These are phyloP conservation scores for Aphodius granarius DNA, from an alignment of 2,888 invertebrate species.

Conservation along the genomic window DNA sequence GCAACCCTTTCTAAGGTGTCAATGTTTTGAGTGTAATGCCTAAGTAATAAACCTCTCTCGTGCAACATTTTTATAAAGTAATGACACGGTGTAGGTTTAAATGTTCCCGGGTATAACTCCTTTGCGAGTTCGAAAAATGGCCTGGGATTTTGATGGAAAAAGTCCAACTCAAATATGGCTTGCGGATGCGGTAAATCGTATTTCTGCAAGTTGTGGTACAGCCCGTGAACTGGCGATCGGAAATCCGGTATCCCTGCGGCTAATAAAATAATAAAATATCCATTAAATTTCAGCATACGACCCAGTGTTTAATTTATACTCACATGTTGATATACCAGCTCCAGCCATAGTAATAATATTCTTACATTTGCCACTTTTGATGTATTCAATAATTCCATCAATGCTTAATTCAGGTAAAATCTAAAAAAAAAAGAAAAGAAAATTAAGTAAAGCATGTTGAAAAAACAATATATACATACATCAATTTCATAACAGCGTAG, in stretches of 20 bases:
- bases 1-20: conserved; percentile 90
- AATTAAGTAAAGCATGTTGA: no score
- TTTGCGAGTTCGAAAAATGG: conserved; percentile 92
- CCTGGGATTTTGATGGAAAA: conserved; percentile 84
- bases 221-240: conserved; percentile 87
- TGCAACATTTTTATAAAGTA: conserved; percentile 85
- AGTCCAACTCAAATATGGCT: conserved; percentile 89
- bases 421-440: conserved; percentile 49
- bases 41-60: conserved; percentile 75
- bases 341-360: conserved; percentile 93
- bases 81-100: conserved; percentile 88
- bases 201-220: conserved; percentile 89
- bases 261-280: conserved; percentile 45
- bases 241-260: conserved; percentile 97
- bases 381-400: conserved; percentile 78
- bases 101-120: conserved; percentile 83
- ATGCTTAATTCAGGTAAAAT: conserved; percentile 71
- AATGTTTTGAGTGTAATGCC: conserved; percentile 90
- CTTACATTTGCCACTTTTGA: conserved; percentile 73
- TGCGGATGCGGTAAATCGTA: conserved; percentile 90
- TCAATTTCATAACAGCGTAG: no score
- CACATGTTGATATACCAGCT: conserved; percentile 96
- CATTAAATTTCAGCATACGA: no score
- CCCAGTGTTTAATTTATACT: conserved; percentile 51
- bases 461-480: no score